A percentile compares a stretch with the other conserved stretches of the same genome.
Conservation (phyloP, 2,113 vertebrate species). For the Oenanthe melanoleuca region DNA sequence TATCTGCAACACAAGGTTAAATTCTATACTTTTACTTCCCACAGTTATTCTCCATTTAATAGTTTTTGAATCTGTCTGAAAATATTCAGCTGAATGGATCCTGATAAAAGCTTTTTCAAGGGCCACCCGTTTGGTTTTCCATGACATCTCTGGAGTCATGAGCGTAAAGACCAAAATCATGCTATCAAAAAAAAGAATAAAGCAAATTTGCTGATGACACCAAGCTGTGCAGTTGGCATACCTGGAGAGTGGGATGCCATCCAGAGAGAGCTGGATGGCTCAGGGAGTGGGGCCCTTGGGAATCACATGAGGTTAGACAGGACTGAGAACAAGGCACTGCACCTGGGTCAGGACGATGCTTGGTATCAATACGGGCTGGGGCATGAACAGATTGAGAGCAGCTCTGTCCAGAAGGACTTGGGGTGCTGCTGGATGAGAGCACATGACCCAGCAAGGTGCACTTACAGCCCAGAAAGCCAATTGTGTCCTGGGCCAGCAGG, state of each 20-base stretch:
- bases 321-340: neutral
- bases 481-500: neutral
- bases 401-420: neutral
- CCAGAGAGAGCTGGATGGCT: neutral
- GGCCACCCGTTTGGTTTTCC: neutral
- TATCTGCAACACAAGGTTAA: neutral
- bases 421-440: neutral
- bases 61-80: neutral
- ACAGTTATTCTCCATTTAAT: neutral
- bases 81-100: neutral
- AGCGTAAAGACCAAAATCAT: neutral
- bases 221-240: neutral
- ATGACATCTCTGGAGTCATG: neutral
- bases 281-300: neutral
- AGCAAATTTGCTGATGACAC: neutral
- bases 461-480: neutral
- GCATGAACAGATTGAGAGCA: neutral
- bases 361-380: neutral
- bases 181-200: neutral
- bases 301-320: neutral
- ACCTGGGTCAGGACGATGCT: accelerated
- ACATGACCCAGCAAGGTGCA: neutral
- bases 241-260: neutral
- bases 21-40: neutral
- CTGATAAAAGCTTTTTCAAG: neutral